These are phyloP conservation scores for Misgurnus anguillicaudatus DNA, from an alignment of 2,113 vertebrate genomes.

Conservation along the genomic window DNA sequence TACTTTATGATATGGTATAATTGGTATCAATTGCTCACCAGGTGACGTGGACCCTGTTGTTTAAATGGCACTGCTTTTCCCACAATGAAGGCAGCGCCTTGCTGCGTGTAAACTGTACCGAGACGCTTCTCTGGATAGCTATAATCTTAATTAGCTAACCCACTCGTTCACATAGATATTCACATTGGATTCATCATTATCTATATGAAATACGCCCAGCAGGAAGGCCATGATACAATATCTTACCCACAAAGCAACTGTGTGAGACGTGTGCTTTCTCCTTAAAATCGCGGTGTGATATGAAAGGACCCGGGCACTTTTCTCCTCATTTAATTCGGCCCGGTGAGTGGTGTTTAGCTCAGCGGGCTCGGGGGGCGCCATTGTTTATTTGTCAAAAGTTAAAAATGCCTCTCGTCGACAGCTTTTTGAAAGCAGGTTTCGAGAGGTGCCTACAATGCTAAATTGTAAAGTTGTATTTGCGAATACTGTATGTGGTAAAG, in stretches of 20 bases:
- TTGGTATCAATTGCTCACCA: conserved; percentile 65
- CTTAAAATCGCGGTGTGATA: conserved; percentile 31
- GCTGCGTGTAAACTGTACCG: conserved; percentile 56
- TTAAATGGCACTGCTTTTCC: conserved; percentile 49
- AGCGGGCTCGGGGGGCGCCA: conserved; percentile 74
- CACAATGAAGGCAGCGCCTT: conserved; percentile 51
- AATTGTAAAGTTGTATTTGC: conserved; percentile 52
- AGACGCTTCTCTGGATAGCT: conserved; percentile 48
- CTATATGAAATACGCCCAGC: conserved; percentile 61
- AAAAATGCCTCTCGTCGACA: conserved; percentile 70
- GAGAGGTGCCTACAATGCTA: conserved; percentile 57
- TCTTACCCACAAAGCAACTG: conserved; percentile 63
- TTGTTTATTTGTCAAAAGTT: conserved; percentile 77
- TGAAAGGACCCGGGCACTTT: conserved; percentile 37
- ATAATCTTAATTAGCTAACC: conserved; percentile 63
- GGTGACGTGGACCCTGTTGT: conserved; percentile 62
- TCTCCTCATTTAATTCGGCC: conserved; percentile 53
- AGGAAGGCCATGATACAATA: conserved; percentile 63
- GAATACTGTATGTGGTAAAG: conserved; percentile 16
- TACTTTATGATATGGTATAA: conserved; percentile 67
- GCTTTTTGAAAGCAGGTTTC: conserved; percentile 67
- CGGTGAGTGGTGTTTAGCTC: conserved; percentile 72
- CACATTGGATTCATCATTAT: conserved; percentile 60
- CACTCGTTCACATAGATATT: conserved; percentile 55
- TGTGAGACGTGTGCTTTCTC: conserved; percentile 59